Base-by-base conservation (phyloP, 1,140 invertebrate species). In the Caenorhabditis brenneri region DNA sequence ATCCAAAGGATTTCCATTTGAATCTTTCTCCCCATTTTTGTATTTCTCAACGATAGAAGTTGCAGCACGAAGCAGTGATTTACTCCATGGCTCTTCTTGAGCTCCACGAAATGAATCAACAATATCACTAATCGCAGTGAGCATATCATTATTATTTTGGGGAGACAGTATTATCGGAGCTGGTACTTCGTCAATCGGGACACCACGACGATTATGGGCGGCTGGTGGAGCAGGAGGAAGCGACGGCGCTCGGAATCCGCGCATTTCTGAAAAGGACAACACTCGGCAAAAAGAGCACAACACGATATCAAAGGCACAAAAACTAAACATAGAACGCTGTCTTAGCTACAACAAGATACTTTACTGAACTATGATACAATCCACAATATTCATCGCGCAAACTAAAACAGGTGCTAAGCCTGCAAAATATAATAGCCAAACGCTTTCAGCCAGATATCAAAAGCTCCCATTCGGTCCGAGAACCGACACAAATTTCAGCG, bases 81-180 rank as follows among this genome's bases (percentile, higher is more conserved):
- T 74, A n/a, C 65, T 74, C 65, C 65, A 74, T 22, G 65, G 65
- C 46, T 74, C 65, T 74, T 74, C 65, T 42, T 74, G 65, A n/a
- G 65, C 65, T 74, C 65, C 65, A 24, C 65, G 65, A 42, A 74
- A 74, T 24, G 65, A 74, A 24, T 74, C 65, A 7, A 74, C 65
- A 24, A 74, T 74, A 74, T 74, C 65, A 74, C 65, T 74, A n/a
- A 74, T 74, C 12, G 65, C 65, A 27, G 65, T 74, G 65, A 74
- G 65, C 6, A 74, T n/a, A 74, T 74, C 65, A 10, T 33, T 74
- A 42, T 74, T 74, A 24, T 74, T 74, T 46, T 74, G 65, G 24
- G 65, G 65, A 24, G 65, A 74, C 10, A 74, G 15, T 12, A 74
- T 74, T 2, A 74, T 74, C 9, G 65, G 65, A 24, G 65, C 65